Base-by-base conservation (phyloP, 2,888 invertebrate genomes). In the Epistrophe eligans region DNA sequence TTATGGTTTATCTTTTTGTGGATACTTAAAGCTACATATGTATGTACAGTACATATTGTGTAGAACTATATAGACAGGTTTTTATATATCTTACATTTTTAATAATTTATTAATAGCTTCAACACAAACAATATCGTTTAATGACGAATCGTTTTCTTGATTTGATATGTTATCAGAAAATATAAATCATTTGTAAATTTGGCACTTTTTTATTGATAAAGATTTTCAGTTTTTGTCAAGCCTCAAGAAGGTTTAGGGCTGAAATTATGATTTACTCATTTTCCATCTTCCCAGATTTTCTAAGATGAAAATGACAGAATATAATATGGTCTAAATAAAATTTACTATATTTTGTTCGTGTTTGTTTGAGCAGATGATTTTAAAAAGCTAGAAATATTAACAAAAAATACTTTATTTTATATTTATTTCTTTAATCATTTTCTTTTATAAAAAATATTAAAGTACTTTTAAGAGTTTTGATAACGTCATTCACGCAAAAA, bases 1-100 rank as follows among this genome's bases (percentile, higher is more conserved):
- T 11, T 66, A 64, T 72, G 40, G 57, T 64, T 35, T 80, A 13
- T 52, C 7, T 45, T 48, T 62, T 15, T 17, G 13, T 19, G 24
- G 7, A 40, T 40, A 19, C 1, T 4, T 43, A 43, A 8, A 43
- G 13, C 19, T 10, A 24, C 24, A 62, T 9, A 24, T 19, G 24
- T 35, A 48, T 64, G 48, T 64, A 28, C 32, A 28, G 1, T n/a
- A n/a, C n/a, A n/a, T n/a, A n/a, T n/a, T n/a, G n/a, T 24, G 24
- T 2, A 24, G 24, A 24, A 24, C 24, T n/a, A n/a, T n/a, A n/a
- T n/a, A 24, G 24, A 24, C 24, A 2, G 24, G 24, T 24, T 24
- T 24, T 3, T 24, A 32, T 7, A 7, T 32, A 32, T 32, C 32
- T 45, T 64, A 45, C n/a, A 40, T 15, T 24, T 60, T 15, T 13